Conservation (phyloP, 1,140 invertebrate species). For the Alviniconcha marisindica region DNA sequence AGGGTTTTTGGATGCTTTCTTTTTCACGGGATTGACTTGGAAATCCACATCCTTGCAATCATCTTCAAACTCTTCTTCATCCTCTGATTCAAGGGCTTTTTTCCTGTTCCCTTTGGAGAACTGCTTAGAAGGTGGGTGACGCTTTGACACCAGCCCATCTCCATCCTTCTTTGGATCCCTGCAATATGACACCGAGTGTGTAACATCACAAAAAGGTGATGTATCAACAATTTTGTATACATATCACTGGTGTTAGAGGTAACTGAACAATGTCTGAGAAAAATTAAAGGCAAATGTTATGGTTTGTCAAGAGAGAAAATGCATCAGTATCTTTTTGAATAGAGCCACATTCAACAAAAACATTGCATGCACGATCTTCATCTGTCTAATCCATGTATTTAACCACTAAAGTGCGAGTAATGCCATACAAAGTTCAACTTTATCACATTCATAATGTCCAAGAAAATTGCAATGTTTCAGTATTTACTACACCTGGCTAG, state of each 20-base stretch:
- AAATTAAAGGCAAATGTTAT: background rate
- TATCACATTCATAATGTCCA: too few relatives aligned
- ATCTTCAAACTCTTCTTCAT: constrained; percentile 9
- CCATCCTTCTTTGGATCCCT: constrained; percentile 65
- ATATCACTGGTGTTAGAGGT: background rate
- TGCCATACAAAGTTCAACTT: too few relatives aligned
- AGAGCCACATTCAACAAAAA: too few relatives aligned
- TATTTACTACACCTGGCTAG: too few relatives aligned
- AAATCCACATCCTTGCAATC: constrained; percentile 23
- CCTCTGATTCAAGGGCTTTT: constrained; percentile 25
- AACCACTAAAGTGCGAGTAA: too few relatives aligned
- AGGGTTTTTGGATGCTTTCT: constrained; percentile 27
- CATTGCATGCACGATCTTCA: too few relatives aligned
- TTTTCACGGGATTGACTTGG: constrained; percentile 21
- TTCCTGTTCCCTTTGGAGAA: constrained; percentile 35
- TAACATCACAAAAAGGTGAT: too few relatives aligned
- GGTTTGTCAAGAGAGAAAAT: too few relatives aligned
- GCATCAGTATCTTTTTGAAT: too few relatives aligned
- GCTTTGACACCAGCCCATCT: constrained; percentile 70
- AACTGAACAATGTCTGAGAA: background rate
- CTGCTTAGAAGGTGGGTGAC: constrained; percentile 70
- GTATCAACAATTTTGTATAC: constrained; percentile 27
- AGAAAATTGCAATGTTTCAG: too few relatives aligned
- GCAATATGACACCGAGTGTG: constrained; percentile 41
- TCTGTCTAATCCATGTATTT: too few relatives aligned